Evolutionary conservation across 1,140 invertebrate species (phyloP).

Genomic region (Elymnias hypermnestra): DNA sequence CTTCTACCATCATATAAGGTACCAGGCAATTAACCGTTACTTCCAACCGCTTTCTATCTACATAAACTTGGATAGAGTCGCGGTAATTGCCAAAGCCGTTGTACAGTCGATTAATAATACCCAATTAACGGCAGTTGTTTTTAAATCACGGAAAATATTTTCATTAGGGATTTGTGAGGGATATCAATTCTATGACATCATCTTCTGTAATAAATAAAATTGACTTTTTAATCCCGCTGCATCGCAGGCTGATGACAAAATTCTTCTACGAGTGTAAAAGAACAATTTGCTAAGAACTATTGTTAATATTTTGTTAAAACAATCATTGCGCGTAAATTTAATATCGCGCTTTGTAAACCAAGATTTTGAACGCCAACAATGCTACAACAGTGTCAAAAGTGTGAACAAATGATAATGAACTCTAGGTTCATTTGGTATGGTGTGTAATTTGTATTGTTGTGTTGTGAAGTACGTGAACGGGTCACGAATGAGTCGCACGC

Average conservation of each 20-base stretch:
- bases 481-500: slow-evolving; percentile 67
- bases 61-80: slow-evolving; percentile 48
- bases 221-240: no score
- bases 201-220: no score
- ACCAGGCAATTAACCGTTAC: slow-evolving; percentile 65
- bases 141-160: no score
- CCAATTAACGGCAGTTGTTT: no score
- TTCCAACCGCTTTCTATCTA: slow-evolving; percentile 56
- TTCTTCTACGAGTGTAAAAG: no score
- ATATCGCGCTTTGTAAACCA: background rate
- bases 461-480: slow-evolving; percentile 41
- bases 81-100: slow-evolving; percentile 42
- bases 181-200: no score
- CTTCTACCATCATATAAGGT: slow-evolving; percentile 61
- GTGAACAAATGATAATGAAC: slow-evolving; percentile 41
- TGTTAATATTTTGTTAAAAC: background rate
- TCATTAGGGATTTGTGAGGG: no score
- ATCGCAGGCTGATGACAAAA: no score
- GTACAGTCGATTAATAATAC: slow-evolving; percentile 18
- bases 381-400: slow-evolving; percentile 21
- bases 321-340: background rate
- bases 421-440: slow-evolving; percentile 34
- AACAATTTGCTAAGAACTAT: no score
- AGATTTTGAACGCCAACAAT: slow-evolving; percentile 10
- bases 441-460: slow-evolving; percentile 35